These are phyloP conservation scores for Pachydiplax longipennis DNA, from an alignment of 2,888 invertebrate genomes.

Conservation along the genomic window DNA sequence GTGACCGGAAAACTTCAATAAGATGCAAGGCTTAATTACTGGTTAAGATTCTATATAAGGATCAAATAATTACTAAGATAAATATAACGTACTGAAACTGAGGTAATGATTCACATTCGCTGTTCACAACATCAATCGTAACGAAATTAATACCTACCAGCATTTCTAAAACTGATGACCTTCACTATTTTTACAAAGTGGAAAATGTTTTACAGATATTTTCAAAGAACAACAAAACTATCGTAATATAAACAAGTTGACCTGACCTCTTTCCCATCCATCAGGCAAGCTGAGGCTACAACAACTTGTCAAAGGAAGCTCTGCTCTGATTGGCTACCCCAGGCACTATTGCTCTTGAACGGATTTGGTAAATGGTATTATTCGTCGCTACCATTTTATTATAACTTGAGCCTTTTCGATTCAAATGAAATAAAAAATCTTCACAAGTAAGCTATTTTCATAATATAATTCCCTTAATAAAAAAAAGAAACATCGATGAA, in stretches of 20 bases:
- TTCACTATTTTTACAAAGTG: not conserved
- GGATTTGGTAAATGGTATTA: not conserved
- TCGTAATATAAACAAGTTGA: slow-evolving; percentile 47
- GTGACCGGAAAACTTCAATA: no score
- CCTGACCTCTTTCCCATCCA: slow-evolving; percentile 49
- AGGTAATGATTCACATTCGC: not conserved
- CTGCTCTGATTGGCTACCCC: slow-evolving; percentile 30
- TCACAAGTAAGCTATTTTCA: not conserved
- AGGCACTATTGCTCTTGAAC: slow-evolving; percentile 29
- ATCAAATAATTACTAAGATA: not conserved
- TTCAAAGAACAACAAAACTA: slow-evolving; percentile 46
- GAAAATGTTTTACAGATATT: not conserved
- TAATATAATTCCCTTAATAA: not conserved
- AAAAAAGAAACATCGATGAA: slow-evolving; percentile 38
- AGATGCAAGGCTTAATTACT: no score
- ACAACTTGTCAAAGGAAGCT: slow-evolving; percentile 44
- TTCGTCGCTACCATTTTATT: not conserved
- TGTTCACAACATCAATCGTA: not conserved
- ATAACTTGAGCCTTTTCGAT: no score
- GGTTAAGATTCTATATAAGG: not conserved
- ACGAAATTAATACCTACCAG: not conserved
- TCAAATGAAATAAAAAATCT: not conserved
- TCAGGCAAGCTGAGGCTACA: slow-evolving; percentile 46
- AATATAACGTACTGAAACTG: not conserved
- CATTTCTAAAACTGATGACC: slow-evolving; percentile 24